Conservation (phyloP, 2,113 vertebrate species). For the Channa maculata region DNA sequence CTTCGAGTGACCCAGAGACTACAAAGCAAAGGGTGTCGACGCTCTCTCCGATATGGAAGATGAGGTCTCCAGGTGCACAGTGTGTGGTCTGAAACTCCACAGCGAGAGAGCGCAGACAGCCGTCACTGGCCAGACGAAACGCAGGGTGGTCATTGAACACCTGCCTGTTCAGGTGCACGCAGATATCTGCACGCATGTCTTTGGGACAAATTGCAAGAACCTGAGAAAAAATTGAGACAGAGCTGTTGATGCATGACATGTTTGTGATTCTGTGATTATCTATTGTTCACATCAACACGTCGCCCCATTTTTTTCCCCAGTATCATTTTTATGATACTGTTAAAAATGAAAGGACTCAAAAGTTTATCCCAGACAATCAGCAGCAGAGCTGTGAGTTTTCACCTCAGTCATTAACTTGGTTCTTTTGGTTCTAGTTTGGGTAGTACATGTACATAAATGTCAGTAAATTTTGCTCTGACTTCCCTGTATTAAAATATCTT, state of each 20-base stretch:
- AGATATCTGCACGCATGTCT: slow-evolving; percentile 99
- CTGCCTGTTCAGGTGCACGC: slow-evolving; percentile 96
- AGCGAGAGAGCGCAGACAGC: slow-evolving; percentile 94
- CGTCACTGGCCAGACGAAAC: slow-evolving; percentile 96
- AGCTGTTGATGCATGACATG: background rate
- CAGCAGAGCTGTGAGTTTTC: too few relatives aligned
- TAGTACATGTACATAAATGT: too few relatives aligned
- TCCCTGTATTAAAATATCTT: too few relatives aligned
- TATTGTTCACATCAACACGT: background rate
- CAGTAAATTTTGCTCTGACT: too few relatives aligned
- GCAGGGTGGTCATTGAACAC: slow-evolving; percentile 99
- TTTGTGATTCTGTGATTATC: too few relatives aligned
- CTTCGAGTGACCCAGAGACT: slow-evolving; percentile 95
- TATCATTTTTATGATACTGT: background rate
- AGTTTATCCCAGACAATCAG: too few relatives aligned
- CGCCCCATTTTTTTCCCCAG: background rate
- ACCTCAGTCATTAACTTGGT: too few relatives aligned
- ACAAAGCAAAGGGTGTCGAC: slow-evolving; percentile 98
- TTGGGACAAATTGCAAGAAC: slow-evolving; percentile 98
- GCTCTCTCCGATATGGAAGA: slow-evolving; percentile 97
- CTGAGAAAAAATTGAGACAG: slow-evolving; percentile 69
- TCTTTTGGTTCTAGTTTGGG: too few relatives aligned
- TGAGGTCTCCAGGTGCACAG: slow-evolving; percentile 97
- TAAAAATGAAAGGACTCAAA: too few relatives aligned
- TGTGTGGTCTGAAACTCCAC: slow-evolving; percentile 99